Evolutionary conservation across 1,140 invertebrate species (phyloP).

Genomic region (Choristoneura fumiferana): DNA sequence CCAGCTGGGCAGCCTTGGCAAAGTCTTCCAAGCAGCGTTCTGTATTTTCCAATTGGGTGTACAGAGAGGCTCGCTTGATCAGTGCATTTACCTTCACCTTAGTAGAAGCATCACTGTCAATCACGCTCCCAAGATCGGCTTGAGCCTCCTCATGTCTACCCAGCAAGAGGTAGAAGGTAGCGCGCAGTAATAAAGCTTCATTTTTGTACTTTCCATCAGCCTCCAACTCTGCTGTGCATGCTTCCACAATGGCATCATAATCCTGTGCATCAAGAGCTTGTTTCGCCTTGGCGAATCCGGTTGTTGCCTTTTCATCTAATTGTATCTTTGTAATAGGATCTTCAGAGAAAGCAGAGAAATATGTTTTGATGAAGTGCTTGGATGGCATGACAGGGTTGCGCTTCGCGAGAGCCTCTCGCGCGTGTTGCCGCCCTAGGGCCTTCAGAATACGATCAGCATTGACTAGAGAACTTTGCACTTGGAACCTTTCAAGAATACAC

Average conservation of each 20-base stretch:
- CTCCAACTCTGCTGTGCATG: conserved; percentile 90
- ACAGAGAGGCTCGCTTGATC: conserved; percentile 92
- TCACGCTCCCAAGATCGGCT: conserved; percentile 84
- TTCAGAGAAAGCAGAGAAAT: conserved; percentile 90
- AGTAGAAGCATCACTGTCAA: conserved; percentile 78
- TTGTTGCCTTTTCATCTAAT: conserved; percentile 55
- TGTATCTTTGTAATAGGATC: conserved; percentile 83
- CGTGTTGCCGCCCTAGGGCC: conserved; percentile 85
- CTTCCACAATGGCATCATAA: conserved; percentile 88
- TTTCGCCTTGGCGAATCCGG: conserved; percentile 84
- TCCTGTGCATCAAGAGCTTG: conserved; percentile 83
- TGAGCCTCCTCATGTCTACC: conserved; percentile 86
- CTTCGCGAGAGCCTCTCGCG: conserved; percentile 83
- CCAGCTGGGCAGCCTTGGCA: conserved; percentile 84
- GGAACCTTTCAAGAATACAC: conserved; percentile 93
- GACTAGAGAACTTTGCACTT: conserved; percentile 86
- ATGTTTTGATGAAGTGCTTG: conserved; percentile 90
- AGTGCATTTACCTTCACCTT: conserved; percentile 90
- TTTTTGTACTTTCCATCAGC: conserved; percentile 70
- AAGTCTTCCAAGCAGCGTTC: conserved; percentile 89
- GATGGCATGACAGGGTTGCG: conserved; percentile 88
- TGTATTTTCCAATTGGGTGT: conserved; percentile 87
- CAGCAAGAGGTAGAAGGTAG: conserved; percentile 89
- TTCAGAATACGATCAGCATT: conserved; percentile 93
- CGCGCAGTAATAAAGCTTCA: conserved; percentile 88